These are phyloP conservation scores for Ophion slaviceki DNA, from an alignment of 2,888 invertebrate genomes.

Conservation along the genomic window DNA sequence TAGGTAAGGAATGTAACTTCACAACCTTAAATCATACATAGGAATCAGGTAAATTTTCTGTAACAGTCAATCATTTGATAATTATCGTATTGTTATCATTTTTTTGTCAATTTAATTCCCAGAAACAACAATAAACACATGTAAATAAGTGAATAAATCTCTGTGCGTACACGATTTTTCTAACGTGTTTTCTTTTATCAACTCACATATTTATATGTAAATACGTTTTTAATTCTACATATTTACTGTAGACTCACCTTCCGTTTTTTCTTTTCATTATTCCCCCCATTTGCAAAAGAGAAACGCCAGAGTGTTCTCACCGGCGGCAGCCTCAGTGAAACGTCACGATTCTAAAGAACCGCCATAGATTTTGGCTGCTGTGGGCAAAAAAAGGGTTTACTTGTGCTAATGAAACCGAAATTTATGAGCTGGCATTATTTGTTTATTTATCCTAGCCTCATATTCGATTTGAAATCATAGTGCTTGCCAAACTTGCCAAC, in stretches of 20 bases:
- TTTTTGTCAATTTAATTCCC: neutral
- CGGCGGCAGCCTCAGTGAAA: neutral
- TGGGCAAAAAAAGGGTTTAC: slow-evolving; percentile 10
- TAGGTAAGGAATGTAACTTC: neutral
- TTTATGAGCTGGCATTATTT: neutral
- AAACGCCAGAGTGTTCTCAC: neutral
- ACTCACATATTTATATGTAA: neutral
- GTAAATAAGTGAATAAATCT: neutral
- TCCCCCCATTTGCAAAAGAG: neutral
- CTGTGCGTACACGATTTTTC: neutral
- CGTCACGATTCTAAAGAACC: neutral
- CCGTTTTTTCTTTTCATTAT: neutral
- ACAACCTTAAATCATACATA: neutral
- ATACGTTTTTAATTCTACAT: neutral
- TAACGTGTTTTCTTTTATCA: neutral
- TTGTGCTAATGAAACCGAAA: neutral
- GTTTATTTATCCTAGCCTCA: slow-evolving; percentile 61
- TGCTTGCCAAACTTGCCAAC: slow-evolving; percentile 37
- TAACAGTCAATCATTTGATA: neutral
- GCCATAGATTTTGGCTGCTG: slow-evolving; percentile 84
- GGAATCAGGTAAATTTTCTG: neutral
- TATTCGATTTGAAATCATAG: slow-evolving; percentile 65
- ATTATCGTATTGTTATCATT: neutral
- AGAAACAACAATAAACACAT: neutral
- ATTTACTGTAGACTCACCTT: neutral